phyloP scores from a whole-genome alignment of 2,888 invertebrate species.

The Hydroisotoma schaefferi region DNA sequence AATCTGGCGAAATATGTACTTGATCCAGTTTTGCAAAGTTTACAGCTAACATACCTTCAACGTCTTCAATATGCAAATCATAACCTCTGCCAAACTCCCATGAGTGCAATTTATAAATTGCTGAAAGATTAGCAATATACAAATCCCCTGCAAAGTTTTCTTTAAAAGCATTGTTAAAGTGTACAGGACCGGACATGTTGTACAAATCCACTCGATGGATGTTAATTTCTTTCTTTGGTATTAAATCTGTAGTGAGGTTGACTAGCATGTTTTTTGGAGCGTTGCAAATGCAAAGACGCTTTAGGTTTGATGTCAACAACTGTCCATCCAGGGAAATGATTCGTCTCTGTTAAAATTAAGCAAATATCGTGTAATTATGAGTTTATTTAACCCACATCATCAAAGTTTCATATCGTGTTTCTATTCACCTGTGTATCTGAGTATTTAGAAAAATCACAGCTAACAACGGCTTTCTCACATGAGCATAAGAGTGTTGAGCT shows the following conservation, averaged over 20 bases:
- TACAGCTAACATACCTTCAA: conserved; percentile 1
- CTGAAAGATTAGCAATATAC: conserved; percentile 17
- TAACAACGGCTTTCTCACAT: conserved; percentile 16
- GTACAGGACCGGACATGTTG: conserved; percentile 12
- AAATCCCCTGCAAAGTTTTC: conserved; percentile 21
- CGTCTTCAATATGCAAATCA: conserved; percentile 12
- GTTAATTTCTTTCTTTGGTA: neutral
- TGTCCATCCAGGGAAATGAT: neutral
- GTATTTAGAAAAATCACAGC: conserved; percentile 19
- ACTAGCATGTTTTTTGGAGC: conserved; percentile 13
- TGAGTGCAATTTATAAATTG: conserved; percentile 2
- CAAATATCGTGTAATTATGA: neutral
- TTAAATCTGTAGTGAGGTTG: neutral
- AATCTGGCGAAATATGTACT: neutral
- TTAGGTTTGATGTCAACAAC: neutral
- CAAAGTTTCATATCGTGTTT: too few relatives aligned
- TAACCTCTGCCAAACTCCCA: conserved; percentile 23
- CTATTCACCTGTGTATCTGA: neutral
- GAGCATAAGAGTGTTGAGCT: conserved; percentile 16
- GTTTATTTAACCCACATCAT: too few relatives aligned
- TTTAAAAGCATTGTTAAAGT: conserved; percentile 9
- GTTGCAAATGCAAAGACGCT: conserved; percentile 24
- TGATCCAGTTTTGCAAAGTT: neutral
- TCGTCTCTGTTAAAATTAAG: neutral
- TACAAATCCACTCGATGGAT: conserved; percentile 24